Conservation (phyloP, 2,888 invertebrate genomes). For the Serrognathus titanus region DNA sequence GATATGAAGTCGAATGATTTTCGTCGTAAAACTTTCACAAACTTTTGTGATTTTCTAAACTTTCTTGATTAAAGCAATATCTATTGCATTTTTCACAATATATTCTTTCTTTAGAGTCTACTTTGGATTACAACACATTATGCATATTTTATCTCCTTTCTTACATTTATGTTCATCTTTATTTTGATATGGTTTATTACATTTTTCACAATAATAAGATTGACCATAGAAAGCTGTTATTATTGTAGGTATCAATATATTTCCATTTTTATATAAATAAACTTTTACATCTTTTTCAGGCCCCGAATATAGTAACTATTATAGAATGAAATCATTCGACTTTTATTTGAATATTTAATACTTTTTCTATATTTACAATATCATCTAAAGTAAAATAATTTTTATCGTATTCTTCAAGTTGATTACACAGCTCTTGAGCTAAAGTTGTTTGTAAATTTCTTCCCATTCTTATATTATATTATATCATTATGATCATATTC, state of each 20-base stretch:
- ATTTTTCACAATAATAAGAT: no score
- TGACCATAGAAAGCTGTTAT: slow-evolving; percentile 7
- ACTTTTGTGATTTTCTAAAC: no score
- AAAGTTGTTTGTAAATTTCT: slow-evolving; percentile 5
- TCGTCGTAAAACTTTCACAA: no score
- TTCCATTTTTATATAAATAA: slow-evolving; percentile 11
- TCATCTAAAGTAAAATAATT: not conserved
- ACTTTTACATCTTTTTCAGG: not conserved
- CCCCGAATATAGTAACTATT: not conserved
- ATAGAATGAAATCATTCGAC: not conserved
- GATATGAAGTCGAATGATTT: no score
- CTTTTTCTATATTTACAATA: not conserved
- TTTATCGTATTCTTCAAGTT: slow-evolving; percentile 5
- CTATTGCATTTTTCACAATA: no score
- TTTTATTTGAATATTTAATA: not conserved
- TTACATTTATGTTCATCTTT: slow-evolving; percentile 12
- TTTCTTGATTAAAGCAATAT: no score
- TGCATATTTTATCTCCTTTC: slow-evolving; percentile 12
- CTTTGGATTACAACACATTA: not conserved
- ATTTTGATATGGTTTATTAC: slow-evolving; percentile 13
- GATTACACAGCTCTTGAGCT: slow-evolving; percentile 2
- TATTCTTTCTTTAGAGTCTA: no score
- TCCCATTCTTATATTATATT: not conserved
- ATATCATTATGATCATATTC: not conserved
- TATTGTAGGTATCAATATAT: slow-evolving; percentile 14